Evolutionary conservation across 2,797 vertebrate species (phyloP), one percentile per base, ranked within the genome.

Genomic region (Heteromormyrus szaboi): DNA sequence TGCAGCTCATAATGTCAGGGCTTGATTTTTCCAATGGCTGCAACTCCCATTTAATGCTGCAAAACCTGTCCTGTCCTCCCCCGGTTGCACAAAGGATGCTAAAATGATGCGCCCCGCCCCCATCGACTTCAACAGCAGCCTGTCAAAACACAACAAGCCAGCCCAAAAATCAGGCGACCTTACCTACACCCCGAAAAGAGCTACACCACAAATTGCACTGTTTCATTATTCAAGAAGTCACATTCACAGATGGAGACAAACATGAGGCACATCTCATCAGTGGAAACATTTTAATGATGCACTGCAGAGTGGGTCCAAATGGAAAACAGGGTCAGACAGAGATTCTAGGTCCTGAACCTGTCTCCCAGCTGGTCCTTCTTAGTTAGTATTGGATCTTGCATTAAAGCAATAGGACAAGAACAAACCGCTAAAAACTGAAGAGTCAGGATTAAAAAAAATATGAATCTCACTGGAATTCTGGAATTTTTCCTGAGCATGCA

Each of bases 171-270:
- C 68, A 29, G 44, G 46, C 19, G 25, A 19, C 79, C 84, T 54
- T 29, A 86, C 50, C 14, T 4, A 90, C 88, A 89, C 86, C 68
- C 68, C 85, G 93, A 93, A 95, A 95, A 91, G 94, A 89, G 91
- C 86, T 56, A 89, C 89, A 92, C 33, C 68, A 72, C 68, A 65
- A 29, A 65, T 29, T 65, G 59, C 22, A 25, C 92, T 94, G 90
- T 92, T 96, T 95, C 96, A 96, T 96, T 96, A 96, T 96, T 95
- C 92, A 96, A 92, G 93, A 93, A 91, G 89, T 91, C 44, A 91
- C 92, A 93, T 94, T 95, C 91, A 94, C 94, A 93, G 93, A 94
- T 92, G 92, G 92, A 94, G 92, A 93, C 91, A 93, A 94, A 95
- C 94, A 95, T 94, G 94, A 95, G 85, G 53, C 85, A 56, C 81